phyloP scores from a whole-genome alignment of 2,888 invertebrate genomes.

The Drosophila antonietae region DNA sequence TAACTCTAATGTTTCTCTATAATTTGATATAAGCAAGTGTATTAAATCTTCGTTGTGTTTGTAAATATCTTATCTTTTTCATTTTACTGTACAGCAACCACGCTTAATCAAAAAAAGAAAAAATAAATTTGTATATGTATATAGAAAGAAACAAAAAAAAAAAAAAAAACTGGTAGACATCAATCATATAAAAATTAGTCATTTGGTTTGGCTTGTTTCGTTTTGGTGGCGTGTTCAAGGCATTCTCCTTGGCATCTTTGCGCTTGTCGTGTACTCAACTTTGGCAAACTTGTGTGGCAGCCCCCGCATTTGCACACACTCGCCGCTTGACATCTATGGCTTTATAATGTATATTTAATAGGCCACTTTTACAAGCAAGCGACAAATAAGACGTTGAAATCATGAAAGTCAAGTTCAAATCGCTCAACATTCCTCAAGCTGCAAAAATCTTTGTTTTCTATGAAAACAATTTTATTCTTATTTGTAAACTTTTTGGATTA shows the following conservation, averaged over 20 bases:
- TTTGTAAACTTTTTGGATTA: neutral
- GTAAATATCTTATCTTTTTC: neutral
- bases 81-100: constrained; percentile 26
- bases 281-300: constrained; percentile 64
- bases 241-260: constrained; percentile 60
- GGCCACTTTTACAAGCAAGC: constrained; percentile 74
- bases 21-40: neutral
- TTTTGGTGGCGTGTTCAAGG: constrained; percentile 59
- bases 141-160: neutral
- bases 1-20: neutral
- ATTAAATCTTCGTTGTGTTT: constrained; percentile 2
- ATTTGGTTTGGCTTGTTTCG: constrained; percentile 36
- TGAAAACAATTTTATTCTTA: neutral
- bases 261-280: constrained; percentile 21
- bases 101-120: constrained; percentile 65
- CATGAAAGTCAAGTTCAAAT: constrained; percentile 76
- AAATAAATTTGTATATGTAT: constrained; percentile 24
- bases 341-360: constrained; percentile 77
- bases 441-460: constrained; percentile 11
- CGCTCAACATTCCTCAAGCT: constrained; percentile 43
- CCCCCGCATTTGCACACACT: constrained; percentile 53
- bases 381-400: constrained; percentile 73
- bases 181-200: constrained; percentile 70
- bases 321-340: constrained; percentile 34
- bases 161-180: constrained; percentile 47